phyloP scores from a whole-genome alignment of 37 sponge, comb jelly and placozoan species.

The Chondrilla cf. caribensis region DNA sequence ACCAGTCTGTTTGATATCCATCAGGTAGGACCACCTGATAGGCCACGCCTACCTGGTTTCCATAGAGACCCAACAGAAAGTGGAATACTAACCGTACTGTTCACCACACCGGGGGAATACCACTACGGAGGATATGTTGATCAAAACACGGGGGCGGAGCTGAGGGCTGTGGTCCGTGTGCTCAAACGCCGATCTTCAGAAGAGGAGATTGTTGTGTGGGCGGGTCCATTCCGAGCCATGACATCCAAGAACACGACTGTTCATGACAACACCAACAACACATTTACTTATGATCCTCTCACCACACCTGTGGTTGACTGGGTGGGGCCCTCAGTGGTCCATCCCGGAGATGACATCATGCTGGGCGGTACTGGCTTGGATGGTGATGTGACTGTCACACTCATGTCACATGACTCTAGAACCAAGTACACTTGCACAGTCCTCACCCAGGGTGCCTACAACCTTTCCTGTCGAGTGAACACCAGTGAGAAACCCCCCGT shows the following conservation, averaged over 20 bases:
- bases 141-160: neutral
- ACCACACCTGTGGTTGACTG: too few species aligned
- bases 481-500: neutral
- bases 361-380: neutral
- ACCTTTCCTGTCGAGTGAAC: neutral
- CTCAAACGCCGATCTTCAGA: neutral
- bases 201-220: too few species aligned
- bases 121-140: neutral
- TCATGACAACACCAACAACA: too few species aligned
- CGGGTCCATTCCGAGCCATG: too few species aligned
- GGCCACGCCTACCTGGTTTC: neutral
- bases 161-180: neutral
- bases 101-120: neutral
- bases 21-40: neutral
- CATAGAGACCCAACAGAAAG: neutral
- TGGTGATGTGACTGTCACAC: neutral
- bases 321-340: too few species aligned
- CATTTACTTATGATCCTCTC: too few species aligned
- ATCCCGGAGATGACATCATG: neutral
- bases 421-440: neutral
- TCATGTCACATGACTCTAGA: neutral
- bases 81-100: neutral
- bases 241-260: too few species aligned
- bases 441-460: neutral
- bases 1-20: neutral